These are phyloP conservation scores for Philonicus albiceps DNA, from an alignment of 2,888 invertebrate species.

Conservation along the genomic window DNA sequence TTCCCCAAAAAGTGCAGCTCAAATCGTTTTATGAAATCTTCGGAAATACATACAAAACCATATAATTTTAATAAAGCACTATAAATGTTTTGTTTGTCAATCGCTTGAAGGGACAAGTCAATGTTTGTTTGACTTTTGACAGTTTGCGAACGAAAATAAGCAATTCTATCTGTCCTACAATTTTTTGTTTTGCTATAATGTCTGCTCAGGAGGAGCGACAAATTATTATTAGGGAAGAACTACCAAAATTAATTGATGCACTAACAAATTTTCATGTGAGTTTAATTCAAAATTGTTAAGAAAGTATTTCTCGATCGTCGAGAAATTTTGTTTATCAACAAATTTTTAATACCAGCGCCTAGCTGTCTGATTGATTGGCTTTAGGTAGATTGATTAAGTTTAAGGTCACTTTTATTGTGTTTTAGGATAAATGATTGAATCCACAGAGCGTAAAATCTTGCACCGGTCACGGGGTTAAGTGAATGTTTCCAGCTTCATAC, in stretches of 20 bases:
- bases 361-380: too few species aligned
- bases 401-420: too few species aligned
- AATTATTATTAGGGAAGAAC: slow-evolving; percentile 54
- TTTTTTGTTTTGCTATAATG: slow-evolving; percentile 16
- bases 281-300: background rate
- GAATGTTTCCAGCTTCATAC: too few species aligned
- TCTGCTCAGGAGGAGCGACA: slow-evolving; percentile 50
- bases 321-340: too few species aligned
- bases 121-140: background rate
- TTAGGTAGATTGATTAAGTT: too few species aligned
- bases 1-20: too few species aligned
- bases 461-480: too few species aligned
- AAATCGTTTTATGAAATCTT: background rate
- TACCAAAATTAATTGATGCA: slow-evolving; percentile 54
- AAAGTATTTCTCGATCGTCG: background rate
- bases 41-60: background rate
- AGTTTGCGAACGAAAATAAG: background rate
- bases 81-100: background rate
- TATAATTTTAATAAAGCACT: background rate
- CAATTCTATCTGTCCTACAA: background rate
- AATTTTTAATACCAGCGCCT: too few species aligned
- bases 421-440: too few species aligned
- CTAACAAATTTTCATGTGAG: slow-evolving; percentile 55
- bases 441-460: too few species aligned
- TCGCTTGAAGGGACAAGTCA: too few species aligned